phyloP scores from a whole-genome alignment of 2,113 vertebrate genomes.

The Meriones unguiculatus region DNA sequence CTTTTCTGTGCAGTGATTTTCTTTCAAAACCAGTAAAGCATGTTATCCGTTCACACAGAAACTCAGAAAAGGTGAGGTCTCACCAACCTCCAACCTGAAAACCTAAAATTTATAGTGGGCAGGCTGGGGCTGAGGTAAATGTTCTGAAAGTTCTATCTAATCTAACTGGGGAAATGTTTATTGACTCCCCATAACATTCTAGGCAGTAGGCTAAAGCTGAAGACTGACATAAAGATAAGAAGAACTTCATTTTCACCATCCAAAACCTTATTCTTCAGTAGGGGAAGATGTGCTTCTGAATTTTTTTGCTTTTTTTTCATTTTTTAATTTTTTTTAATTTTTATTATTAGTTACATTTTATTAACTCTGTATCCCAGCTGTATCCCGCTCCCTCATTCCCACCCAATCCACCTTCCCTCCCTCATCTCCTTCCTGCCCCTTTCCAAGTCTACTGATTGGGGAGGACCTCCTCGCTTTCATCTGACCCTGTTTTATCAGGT shows the following conservation, averaged over 20 bases:
- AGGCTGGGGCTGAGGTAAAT: background rate
- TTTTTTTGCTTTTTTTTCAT: too few species aligned
- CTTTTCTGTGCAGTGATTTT: background rate
- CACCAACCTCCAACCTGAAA: background rate
- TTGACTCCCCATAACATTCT: background rate
- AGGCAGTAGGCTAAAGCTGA: background rate
- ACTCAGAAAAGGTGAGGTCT: background rate
- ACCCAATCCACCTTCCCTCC: too few species aligned
- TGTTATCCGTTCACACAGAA: background rate
- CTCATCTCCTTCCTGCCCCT: too few species aligned
- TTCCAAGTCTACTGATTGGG: too few species aligned
- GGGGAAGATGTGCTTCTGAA: background rate
- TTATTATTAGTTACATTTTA: too few species aligned
- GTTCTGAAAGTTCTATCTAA: background rate
- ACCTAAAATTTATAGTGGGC: background rate
- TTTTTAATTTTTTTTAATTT: too few species aligned
- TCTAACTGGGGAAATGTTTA: background rate
- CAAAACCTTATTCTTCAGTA: background rate
- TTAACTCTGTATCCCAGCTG: too few species aligned
- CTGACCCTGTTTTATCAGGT: too few species aligned
- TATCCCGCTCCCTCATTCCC: too few species aligned
- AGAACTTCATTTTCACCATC: background rate
- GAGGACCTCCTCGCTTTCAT: too few species aligned
- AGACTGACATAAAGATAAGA: background rate
- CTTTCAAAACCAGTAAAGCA: constrained; percentile 3